A percentile compares a stretch with the other conserved stretches of the same genome.
Conservation (phyloP, 2,113 vertebrate genomes). For the Toxostoma redivivum region DNA sequence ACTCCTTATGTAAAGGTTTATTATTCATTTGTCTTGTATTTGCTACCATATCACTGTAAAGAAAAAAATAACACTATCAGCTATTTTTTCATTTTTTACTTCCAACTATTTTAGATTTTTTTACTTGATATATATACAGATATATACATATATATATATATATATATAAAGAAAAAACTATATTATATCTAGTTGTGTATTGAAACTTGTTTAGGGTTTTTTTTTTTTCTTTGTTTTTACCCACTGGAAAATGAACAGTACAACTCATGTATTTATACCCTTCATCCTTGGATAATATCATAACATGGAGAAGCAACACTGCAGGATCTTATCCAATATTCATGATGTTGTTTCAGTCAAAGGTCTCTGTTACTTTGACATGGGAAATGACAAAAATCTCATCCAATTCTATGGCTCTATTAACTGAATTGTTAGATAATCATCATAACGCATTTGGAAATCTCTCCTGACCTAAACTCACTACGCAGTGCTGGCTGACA, state of each 20-base stretch:
- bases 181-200: constrained; percentile 72
- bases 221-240: constrained; percentile 29
- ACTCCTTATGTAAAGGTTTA: constrained; percentile 52
- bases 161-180: constrained; percentile 59
- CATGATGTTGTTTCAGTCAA: constrained; percentile 34
- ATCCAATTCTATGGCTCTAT: constrained; percentile 3
- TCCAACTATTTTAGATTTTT: constrained; percentile 73
- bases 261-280: constrained; percentile 30
- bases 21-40: constrained; percentile 67
- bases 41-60: constrained; percentile 78
- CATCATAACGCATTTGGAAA: constrained; percentile 35
- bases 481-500: constrained; percentile 4
- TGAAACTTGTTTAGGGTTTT: constrained; percentile 37
- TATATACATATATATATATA: constrained; percentile 58
- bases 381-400: constrained; percentile 40
- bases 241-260: constrained; percentile 27
- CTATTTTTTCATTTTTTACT: constrained; percentile 78
- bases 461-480: constrained; percentile 21
- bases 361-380: constrained; percentile 40
- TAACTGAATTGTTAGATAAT: constrained; percentile 46
- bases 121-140: constrained; percentile 71
- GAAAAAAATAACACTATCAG: constrained; percentile 49
- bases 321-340: constrained; percentile 40
- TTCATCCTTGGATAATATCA: constrained; percentile 30
- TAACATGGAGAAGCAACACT: constrained; percentile 2